Evolutionary conservation across 2,797 vertebrate genomes (phyloP), one percentile per base, ranked within the genome.

Genomic region (Pangasius larnaudii): DNA sequence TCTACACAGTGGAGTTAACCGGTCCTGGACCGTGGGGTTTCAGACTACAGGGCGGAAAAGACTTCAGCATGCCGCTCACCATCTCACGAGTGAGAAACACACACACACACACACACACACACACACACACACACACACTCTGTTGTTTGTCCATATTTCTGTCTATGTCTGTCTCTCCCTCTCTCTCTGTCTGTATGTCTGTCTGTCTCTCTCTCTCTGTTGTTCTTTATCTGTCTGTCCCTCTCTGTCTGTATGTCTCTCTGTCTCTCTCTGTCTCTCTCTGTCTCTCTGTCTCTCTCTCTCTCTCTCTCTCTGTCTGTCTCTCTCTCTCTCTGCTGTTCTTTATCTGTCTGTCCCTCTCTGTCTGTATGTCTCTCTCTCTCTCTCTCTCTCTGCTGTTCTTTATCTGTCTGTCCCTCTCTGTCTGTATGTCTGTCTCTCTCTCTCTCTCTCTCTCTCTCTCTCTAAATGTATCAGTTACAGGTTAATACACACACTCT

Each of bases 1-100:
- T 96, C 95, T 99, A 99, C 96, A 98, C 90, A 0, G 96, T 97
- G 91, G 96, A 97, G 63, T 94, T 99, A 92, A 91, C 91, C n/a
- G 97, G 97, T 93, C 98, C 98, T 0, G 97, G 97, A 93, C 98
- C 98, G 58, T 99, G 98, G 98, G 98, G 98, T 88, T 99, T 99
- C 95, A 96, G 98, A 85, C 98, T 99, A 92, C 98, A 99, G 93
- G 98, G 98, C 63, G 98, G 98, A 88, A 99, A 99, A 94, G 98
- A 99, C 95, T 99, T 99, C 96, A 99, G 97, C 94, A 96, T 98
- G 97, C 98, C 98, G 82, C 96, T 99, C 90, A 96, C 98, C 86
- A 98, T 99, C 94, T 99, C 98, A 91, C 97, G 97, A 95, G 98
- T 99, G 96, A 97, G 97, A 84, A 63, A 82, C 85, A 89, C 85